A percentile compares a stretch with the other conserved stretches of the same genome.
Conservation (phyloP, 2,797 vertebrate genomes). For the Sciurus carolinensis region DNA sequence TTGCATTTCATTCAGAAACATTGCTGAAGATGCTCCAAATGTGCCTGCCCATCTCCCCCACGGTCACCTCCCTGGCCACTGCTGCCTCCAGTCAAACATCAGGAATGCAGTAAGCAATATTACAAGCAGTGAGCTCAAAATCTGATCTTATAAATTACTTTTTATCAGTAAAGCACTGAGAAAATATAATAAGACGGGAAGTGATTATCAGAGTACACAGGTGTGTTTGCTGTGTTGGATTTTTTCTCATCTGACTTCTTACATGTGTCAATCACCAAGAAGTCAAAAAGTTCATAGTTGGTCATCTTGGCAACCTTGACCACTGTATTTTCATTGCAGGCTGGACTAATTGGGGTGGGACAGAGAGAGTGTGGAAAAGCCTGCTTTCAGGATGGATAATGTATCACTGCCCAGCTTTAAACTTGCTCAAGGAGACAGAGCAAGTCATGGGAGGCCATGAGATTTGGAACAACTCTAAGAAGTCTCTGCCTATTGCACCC, state of each 20-base stretch:
- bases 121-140: not conserved
- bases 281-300: not conserved
- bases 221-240: not conserved
- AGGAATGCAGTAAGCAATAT: not conserved
- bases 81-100: not conserved
- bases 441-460: not conserved
- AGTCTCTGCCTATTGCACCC: not conserved
- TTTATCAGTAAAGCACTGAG: not conserved
- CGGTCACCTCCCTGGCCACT: too few species aligned
- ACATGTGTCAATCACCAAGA: not conserved
- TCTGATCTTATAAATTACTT: not conserved
- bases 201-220: not conserved
- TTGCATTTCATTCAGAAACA: constrained; percentile 68
- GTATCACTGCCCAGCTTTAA: not conserved
- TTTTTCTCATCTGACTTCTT: not conserved
- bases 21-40: not conserved
- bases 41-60: not conserved
- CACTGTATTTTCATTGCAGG: not conserved
- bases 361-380: not conserved
- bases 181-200: too few species aligned
- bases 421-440: not conserved
- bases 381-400: not conserved
- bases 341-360: not conserved
- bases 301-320: not conserved
- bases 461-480: not conserved